Percentiles rank a stretch among this genome's conserved stretches.
Evolutionary conservation across 2,888 invertebrate species (phyloP).

Genomic region (Disparrhopalites patrizii): DNA sequence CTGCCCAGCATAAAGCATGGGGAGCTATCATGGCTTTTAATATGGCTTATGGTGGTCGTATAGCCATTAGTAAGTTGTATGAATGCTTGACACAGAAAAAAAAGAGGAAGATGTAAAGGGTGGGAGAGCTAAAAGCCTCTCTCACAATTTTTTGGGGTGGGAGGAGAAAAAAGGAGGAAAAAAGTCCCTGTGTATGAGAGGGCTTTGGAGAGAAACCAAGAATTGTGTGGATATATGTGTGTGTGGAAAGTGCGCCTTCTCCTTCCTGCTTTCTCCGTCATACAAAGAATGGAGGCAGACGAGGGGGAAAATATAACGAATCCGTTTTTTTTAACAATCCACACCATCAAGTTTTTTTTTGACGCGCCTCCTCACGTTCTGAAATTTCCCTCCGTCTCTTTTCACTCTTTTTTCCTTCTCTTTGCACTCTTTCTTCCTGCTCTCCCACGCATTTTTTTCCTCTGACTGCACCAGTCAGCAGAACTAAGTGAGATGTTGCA

Average conservation of each 20-base stretch:
- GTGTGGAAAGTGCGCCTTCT: not conserved
- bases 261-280: not conserved
- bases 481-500: slow-evolving; percentile 9
- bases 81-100: too few species aligned
- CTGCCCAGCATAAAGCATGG: too few species aligned
- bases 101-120: too few species aligned
- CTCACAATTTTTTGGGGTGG: too few species aligned
- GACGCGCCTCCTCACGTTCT: slow-evolving; percentile 12
- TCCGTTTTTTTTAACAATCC: slow-evolving; percentile 20
- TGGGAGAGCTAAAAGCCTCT: too few species aligned
- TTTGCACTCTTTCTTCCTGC: not conserved
- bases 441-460: not conserved
- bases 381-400: slow-evolving; percentile 1
- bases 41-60: too few species aligned
- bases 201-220: too few species aligned
- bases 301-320: slow-evolving; percentile 17
- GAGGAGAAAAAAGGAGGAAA: too few species aligned
- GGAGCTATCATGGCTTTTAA: too few species aligned
- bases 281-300: not conserved
- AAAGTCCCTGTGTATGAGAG: too few species aligned
- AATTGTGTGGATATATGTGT: not conserved
- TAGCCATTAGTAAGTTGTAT: too few species aligned
- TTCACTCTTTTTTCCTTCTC: not conserved
- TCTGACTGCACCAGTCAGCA: too few species aligned
- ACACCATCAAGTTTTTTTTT: slow-evolving; percentile 11